These are phyloP conservation scores for Vidua macroura DNA, from an alignment of 2,113 vertebrate genomes.

Conservation along the genomic window DNA sequence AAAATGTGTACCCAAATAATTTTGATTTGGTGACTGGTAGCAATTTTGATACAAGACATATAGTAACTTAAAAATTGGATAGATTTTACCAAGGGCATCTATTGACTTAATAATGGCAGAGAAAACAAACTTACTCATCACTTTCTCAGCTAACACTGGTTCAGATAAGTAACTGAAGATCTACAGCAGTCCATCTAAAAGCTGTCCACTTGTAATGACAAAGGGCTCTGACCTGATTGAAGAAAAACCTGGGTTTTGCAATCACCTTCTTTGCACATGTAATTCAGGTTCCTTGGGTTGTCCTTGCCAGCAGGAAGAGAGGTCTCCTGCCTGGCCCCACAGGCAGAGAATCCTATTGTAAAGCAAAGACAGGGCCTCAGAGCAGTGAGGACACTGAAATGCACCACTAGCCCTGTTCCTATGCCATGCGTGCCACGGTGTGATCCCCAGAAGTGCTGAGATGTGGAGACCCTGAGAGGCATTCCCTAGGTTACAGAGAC, in stretches of 20 bases:
- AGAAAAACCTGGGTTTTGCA: background rate
- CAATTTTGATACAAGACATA: background rate
- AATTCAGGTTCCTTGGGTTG: background rate
- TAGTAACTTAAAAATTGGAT: background rate
- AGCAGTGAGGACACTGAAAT: rapidly evolving
- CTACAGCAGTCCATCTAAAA: background rate
- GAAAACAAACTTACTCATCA: background rate
- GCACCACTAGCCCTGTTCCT: rapidly evolving
- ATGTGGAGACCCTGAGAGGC: background rate
- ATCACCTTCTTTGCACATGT: background rate
- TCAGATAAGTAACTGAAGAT: background rate
- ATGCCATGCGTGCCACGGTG: rapidly evolving
- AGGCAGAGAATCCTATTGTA: rapidly evolving
- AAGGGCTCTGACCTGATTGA: background rate
- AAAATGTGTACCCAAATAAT: background rate
- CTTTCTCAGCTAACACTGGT: background rate
- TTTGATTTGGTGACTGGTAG: background rate
- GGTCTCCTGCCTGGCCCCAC: background rate
- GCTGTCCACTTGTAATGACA: background rate
- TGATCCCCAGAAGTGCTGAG: background rate
- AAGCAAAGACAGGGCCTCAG: background rate
- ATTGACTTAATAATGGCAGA: background rate
- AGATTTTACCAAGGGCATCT: background rate
- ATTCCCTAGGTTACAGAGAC: background rate
- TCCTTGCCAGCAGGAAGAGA: background rate